phyloP scores from a whole-genome alignment of 2,888 invertebrate species.

The Diadegma fenestrale region DNA sequence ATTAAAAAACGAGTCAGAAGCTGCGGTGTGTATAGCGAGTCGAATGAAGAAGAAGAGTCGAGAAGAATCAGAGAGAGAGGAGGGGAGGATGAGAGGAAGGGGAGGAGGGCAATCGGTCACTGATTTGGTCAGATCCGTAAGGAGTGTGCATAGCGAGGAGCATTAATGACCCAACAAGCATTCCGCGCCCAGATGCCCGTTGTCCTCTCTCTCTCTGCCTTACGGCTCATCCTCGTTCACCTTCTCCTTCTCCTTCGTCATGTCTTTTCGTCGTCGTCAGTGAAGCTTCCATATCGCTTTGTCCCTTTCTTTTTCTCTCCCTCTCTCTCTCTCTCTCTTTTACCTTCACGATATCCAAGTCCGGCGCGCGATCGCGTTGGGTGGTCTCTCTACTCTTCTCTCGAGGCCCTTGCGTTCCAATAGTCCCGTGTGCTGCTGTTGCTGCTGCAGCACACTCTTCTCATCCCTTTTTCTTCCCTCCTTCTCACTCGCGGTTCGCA shows the following conservation, averaged over 20 bases:
- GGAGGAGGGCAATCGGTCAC: slow-evolving; percentile 82
- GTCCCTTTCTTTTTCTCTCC: slow-evolving; percentile 15
- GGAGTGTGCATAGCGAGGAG: slow-evolving; percentile 82
- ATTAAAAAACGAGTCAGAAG: slow-evolving; percentile 59
- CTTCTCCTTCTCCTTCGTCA: slow-evolving; percentile 49
- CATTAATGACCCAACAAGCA: slow-evolving; percentile 84
- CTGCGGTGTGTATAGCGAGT: slow-evolving; percentile 40
- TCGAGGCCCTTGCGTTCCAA: slow-evolving; percentile 68
- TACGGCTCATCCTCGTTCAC: slow-evolving; percentile 62
- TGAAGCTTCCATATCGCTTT: slow-evolving; percentile 66
- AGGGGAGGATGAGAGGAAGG: slow-evolving; percentile 31
- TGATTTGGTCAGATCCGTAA: slow-evolving; percentile 83
- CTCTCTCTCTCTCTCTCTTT: slow-evolving; percentile 69
- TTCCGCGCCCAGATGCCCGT: slow-evolving; percentile 80
- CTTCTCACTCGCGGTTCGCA: slow-evolving; percentile 12
- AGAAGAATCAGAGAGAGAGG: slow-evolving; percentile 24
- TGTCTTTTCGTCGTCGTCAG: slow-evolving; percentile 50
- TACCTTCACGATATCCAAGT: slow-evolving; percentile 76
- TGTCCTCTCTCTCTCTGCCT: slow-evolving; percentile 63
- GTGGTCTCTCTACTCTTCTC: slow-evolving; percentile 83
- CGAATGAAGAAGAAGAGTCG: slow-evolving; percentile 47
- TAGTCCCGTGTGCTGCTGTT: slow-evolving; percentile 67
- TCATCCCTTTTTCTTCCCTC: slow-evolving; percentile 6
- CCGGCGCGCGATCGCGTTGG: slow-evolving; percentile 84
- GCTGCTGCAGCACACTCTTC: slow-evolving; percentile 54